Evolutionary conservation across 2,797 vertebrate species (phyloP), one percentile per base, ranked within the genome.

Genomic region (Nyctalus aviator): DNA sequence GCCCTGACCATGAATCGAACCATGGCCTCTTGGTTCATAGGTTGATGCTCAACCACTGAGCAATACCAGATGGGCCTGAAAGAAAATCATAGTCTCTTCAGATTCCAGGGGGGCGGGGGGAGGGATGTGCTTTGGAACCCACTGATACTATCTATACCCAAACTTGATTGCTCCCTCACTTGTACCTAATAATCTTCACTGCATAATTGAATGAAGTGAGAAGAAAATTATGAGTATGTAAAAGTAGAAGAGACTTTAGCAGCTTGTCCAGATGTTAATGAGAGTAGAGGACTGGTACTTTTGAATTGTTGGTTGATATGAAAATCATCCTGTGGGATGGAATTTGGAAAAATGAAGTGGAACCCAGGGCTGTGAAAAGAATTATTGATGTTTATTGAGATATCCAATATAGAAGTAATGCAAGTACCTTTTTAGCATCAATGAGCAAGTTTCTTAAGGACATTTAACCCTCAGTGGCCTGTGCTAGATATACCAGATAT

Each of bases 1-100:
- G 57, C 23, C 57, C 57, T 59, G 57, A 27, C 57, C 23, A 59
- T 10, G 55, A 59, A 59, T 59, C 4, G 55, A 25, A 59, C 23
- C 23, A 5, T 27, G 23, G 23, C 23, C 23, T 25, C 57, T 25
- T 59, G 57, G 57, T 59, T 59, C 8, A 59, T 59, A 59, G 23
- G 23, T 59, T 59, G 57, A 59, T 59, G 57, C 57, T 59, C 25
- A 59, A 59, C 57, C 57, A 59, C 23, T 25, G 23, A 59, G 10
- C 57, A 59, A 27, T 12, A 59, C 57, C 57, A 59, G 23, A 27
- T 25, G 11, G 55, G 57, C 23, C 37, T 69, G 5, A 89, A 86
- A 93, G 71, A 71, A 90, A 94, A 93, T 75, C n/a, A 41, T 90
- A n/a, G 4, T 96, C 27, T 87, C 66, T 75, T 92, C 44, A 55